Conservation (phyloP, 2,888 invertebrate genomes). For the Plagodis dolabraria region DNA sequence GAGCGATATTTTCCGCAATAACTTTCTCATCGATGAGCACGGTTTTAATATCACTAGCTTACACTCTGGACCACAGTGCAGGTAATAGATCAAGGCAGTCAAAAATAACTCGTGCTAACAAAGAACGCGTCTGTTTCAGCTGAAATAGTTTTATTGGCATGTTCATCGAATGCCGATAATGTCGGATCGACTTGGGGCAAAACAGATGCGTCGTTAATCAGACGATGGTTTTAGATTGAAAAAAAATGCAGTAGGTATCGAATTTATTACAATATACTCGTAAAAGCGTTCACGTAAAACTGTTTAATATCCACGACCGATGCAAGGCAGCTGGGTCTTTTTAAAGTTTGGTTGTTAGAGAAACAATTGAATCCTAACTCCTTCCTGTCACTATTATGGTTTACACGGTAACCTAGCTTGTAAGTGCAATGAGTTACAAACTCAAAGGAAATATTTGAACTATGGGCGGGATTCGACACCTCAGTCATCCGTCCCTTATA, state of each 20-base stretch:
- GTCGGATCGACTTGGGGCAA: constrained; percentile 5
- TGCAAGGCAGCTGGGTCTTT: too few relatives aligned
- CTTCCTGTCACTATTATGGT: too few relatives aligned
- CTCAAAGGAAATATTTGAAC: too few relatives aligned
- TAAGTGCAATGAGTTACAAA: too few relatives aligned
- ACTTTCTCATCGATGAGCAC: constrained; percentile 6
- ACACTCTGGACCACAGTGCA: not conserved
- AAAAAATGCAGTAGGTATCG: not conserved
- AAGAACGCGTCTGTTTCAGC: constrained; percentile 18
- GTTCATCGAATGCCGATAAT: constrained; percentile 19
- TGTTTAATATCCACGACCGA: not conserved
- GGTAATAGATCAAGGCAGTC: not conserved
- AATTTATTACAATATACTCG: not conserved
- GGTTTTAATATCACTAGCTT: constrained; percentile 15
- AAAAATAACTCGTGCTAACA: constrained; percentile 20
- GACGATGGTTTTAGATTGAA: constrained; percentile 5
- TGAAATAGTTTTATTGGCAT: constrained; percentile 25
- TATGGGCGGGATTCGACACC: too few relatives aligned
- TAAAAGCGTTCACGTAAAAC: not conserved
- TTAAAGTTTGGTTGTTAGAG: too few relatives aligned
- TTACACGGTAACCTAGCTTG: too few relatives aligned
- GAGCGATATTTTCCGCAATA: too few relatives aligned
- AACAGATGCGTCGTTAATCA: constrained; percentile 27
- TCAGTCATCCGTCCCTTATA: too few relatives aligned
- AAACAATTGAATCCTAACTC: too few relatives aligned